phyloP scores from a whole-genome alignment of 2,797 vertebrate genomes.

The Darevskia nairensis region DNA sequence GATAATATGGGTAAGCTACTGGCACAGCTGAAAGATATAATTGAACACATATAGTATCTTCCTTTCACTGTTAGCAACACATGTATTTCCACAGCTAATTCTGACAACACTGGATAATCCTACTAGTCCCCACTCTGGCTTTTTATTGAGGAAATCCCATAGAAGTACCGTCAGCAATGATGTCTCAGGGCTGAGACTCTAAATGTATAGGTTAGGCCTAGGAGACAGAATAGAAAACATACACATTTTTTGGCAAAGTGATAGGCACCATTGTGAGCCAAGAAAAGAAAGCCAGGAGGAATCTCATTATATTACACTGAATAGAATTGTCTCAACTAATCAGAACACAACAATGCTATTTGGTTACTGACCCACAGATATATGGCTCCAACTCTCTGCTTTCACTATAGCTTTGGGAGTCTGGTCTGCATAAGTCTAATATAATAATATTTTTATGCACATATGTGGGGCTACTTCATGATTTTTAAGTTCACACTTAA shows the following conservation, averaged over 20 bases:
- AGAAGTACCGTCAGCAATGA: not conserved
- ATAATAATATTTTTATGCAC: not conserved
- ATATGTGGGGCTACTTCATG: not conserved
- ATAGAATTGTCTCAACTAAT: not conserved
- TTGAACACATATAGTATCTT: not conserved
- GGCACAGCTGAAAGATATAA: not conserved
- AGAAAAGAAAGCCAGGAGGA: not conserved
- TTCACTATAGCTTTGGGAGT: not conserved
- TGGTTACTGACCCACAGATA: constrained; percentile 1
- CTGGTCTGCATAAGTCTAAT: not conserved
- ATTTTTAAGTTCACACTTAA: not conserved
- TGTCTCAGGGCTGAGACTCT: not conserved
- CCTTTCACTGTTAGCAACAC: not conserved
- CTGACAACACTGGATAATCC: not conserved
- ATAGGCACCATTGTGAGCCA: not conserved
- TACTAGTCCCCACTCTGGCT: not conserved
- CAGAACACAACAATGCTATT: not conserved
- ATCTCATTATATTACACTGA: not conserved
- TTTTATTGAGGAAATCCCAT: not conserved
- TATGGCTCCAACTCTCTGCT: not conserved
- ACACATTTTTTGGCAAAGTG: not conserved
- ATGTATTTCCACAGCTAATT: not conserved
- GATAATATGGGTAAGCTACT: not conserved
- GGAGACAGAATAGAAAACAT: not conserved
- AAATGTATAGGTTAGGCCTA: not conserved